Evolutionary conservation across 2,888 invertebrate species (phyloP).

Genomic region (Tipula lateralis): DNA sequence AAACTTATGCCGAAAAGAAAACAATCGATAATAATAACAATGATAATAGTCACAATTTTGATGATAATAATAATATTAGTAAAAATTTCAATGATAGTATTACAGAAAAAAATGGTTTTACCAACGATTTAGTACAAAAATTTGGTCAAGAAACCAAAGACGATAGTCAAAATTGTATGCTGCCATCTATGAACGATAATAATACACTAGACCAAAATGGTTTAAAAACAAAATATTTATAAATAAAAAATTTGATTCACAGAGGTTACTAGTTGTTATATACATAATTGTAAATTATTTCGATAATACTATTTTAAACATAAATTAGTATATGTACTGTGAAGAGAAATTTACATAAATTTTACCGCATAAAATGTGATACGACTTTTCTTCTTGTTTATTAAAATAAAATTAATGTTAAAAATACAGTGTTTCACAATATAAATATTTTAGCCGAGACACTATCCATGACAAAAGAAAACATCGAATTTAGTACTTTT

Average conservation of each 20-base stretch:
- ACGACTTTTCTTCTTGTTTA: background rate
- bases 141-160: background rate
- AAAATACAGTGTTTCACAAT: background rate
- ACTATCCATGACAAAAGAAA: background rate
- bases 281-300: background rate
- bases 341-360: background rate
- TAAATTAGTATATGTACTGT: background rate
- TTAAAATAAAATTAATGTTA: background rate
- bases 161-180: background rate
- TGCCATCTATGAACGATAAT: background rate
- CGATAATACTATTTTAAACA: background rate
- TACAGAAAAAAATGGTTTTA: constrained; percentile 2
- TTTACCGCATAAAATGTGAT: background rate
- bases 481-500: background rate
- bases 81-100: background rate
- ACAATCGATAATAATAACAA: background rate
- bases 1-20: constrained; percentile 28
- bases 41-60: constrained; percentile 27
- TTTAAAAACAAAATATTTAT: background rate
- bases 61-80: constrained; percentile 12
- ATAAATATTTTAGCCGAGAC: background rate
- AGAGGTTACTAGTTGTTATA: background rate
- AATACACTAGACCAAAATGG: background rate
- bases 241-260: background rate
- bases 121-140: constrained; percentile 13